Evolutionary conservation across 2,113 vertebrate genomes (phyloP).

Genomic region (Pedionomus torquatus): DNA sequence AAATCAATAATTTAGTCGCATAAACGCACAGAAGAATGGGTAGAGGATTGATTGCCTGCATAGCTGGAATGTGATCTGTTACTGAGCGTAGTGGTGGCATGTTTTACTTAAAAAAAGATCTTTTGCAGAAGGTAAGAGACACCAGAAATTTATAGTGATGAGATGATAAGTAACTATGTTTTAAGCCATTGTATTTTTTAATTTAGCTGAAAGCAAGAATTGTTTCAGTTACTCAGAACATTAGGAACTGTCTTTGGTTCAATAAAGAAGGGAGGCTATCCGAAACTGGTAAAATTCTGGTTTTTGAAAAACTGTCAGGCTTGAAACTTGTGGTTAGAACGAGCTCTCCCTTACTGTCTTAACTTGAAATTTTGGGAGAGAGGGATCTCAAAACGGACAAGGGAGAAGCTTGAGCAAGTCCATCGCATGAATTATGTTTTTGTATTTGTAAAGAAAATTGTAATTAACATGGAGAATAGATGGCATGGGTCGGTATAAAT

Average conservation of each 20-base stretch:
- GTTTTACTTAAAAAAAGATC: not conserved
- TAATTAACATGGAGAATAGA: not conserved
- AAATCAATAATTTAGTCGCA: not conserved
- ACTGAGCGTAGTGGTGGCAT: not conserved
- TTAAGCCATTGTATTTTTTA: not conserved
- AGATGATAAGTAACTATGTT: not conserved
- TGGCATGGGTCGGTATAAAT: not conserved
- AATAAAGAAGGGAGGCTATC: not conserved
- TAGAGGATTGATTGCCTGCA: not conserved
- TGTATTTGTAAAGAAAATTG: not conserved
- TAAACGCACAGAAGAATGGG: not conserved
- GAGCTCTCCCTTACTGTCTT: not conserved
- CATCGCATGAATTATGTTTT: not conserved
- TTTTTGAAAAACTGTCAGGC: not conserved
- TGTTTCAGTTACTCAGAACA: not conserved
- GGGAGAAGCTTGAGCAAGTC: not conserved
- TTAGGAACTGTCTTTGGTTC: not conserved
- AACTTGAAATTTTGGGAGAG: not conserved
- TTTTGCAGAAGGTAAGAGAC: not conserved
- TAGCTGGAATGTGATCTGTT: not conserved
- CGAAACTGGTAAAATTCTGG: not conserved
- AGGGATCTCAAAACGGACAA: rapidly evolving
- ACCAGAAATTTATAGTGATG: not conserved
- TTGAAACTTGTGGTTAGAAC: not conserved
- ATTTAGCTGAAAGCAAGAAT: not conserved